These are phyloP conservation scores for Martes flavigula DNA, from an alignment of 2,797 vertebrate species.

Conservation along the genomic window DNA sequence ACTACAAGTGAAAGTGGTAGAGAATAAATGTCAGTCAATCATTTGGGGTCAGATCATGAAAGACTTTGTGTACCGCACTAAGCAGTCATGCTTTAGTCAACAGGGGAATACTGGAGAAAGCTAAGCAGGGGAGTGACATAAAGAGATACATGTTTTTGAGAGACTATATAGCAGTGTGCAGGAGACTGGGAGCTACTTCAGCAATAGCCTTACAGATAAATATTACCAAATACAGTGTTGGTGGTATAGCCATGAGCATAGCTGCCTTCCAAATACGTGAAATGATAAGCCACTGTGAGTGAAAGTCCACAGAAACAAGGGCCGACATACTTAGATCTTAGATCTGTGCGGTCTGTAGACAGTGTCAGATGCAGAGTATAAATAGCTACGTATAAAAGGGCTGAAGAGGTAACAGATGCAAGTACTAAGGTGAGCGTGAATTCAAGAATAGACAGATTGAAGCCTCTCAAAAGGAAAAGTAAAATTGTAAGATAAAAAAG, in stretches of 20 bases:
- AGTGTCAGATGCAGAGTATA: not conserved
- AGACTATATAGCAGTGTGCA: not conserved
- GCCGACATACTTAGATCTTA: not conserved
- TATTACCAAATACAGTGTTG: constrained; percentile 48
- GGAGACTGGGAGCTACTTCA: not conserved
- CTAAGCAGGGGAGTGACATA: not conserved
- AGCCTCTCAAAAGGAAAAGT: not conserved
- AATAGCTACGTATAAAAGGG: not conserved
- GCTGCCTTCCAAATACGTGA: constrained; percentile 81
- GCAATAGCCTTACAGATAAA: not conserved
- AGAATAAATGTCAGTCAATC: not conserved
- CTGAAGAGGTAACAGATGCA: not conserved
- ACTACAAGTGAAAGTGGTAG: not conserved
- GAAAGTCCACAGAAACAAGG: not conserved
- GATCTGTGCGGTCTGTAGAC: not conserved
- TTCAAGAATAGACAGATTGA: not conserved
- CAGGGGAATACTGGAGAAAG: not conserved
- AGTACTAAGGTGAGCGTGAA: not conserved
- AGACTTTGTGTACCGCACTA: not conserved
- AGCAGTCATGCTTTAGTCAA: not conserved
- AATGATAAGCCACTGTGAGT: not conserved
- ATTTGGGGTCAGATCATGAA: not conserved
- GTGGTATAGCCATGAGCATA: constrained; percentile 86
- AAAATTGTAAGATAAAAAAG: not conserved
- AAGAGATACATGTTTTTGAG: not conserved